Evolutionary conservation across 2,113 vertebrate species (phyloP), one percentile per base, ranked within the genome.

Genomic region (Marmota flaviventris): DNA sequence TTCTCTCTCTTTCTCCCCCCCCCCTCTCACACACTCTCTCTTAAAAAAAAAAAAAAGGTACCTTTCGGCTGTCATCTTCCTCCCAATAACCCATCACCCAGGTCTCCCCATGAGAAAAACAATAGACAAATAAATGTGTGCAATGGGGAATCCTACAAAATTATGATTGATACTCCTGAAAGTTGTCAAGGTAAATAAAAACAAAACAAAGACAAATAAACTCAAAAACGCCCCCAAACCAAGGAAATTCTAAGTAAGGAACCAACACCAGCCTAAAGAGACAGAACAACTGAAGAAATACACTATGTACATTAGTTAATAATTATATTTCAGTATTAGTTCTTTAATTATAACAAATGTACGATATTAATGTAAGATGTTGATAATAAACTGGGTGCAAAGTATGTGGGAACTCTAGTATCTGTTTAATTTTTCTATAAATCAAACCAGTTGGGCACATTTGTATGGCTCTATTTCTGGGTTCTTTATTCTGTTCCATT

Each of bases 341-440:
- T 82, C 51, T 78, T 83, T 81, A 73, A 73, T 75, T 76, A 5
- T 76, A 83, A 61, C 37, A 78, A 67, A 93, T 37, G 22, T 48
- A 81, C 4, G 27, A 90, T 45, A 45, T 17, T 51, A 67, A 81
- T 7, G 37, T 4, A 34, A 83, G 65, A 77, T 73, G n/a, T 76
- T 82, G 25, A 51, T 85, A 45, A 63, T n/a, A 89, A 82, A 56
- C 45, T 85, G 39, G 16, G 11, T 89, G 2, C 14, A 82, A 11
- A 34, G 25, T 53, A 85, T n/a, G 65, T 70, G 34, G 42, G 20
- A 94, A 88, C 63, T 85, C 45, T 75, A 70, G 25, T 75, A 45
- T 72, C 20, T 77, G 12, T 18, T 56, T 73, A 82, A 77, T 58
- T 89, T 97, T 94, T 89, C 73, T 82, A 4, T 82, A 95, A 92